phyloP scores from a whole-genome alignment of 2,113 vertebrate species.

The Calyptommatus sinebrachiatus region DNA sequence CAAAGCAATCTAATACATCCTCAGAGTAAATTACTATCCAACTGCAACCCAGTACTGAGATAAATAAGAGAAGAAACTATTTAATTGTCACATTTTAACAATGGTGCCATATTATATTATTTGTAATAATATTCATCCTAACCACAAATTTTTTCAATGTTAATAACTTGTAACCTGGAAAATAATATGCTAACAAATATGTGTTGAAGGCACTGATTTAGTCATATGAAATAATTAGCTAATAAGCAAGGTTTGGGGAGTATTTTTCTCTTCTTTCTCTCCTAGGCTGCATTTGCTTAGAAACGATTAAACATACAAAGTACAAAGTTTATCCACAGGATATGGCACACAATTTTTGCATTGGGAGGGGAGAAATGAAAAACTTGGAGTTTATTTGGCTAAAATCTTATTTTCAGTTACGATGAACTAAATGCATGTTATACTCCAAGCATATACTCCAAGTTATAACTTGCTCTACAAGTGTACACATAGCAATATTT shows the following conservation, averaged over 20 bases:
- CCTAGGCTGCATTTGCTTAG: background rate
- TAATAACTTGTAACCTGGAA: background rate
- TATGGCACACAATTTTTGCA: no score
- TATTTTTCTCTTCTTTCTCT: background rate
- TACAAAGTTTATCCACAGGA: background rate
- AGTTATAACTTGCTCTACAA: background rate
- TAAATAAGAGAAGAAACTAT: slow-evolving; percentile 13
- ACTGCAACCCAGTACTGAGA: background rate
- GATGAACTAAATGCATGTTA: background rate
- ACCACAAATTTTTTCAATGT: background rate
- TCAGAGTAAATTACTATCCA: background rate
- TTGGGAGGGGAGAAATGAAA: background rate
- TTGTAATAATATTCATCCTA: background rate
- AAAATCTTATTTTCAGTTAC: background rate
- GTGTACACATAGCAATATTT: background rate
- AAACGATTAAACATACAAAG: background rate
- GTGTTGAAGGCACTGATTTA: background rate
- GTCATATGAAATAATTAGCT: background rate
- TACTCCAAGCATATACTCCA: no score
- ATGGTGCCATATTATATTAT: background rate
- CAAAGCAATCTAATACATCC: background rate
- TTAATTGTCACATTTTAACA: background rate
- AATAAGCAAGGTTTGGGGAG: background rate
- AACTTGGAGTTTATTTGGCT: background rate
- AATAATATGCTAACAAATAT: background rate